Base-by-base conservation (phyloP, 2,888 invertebrate species). In the Helicoverpa assulta region DNA sequence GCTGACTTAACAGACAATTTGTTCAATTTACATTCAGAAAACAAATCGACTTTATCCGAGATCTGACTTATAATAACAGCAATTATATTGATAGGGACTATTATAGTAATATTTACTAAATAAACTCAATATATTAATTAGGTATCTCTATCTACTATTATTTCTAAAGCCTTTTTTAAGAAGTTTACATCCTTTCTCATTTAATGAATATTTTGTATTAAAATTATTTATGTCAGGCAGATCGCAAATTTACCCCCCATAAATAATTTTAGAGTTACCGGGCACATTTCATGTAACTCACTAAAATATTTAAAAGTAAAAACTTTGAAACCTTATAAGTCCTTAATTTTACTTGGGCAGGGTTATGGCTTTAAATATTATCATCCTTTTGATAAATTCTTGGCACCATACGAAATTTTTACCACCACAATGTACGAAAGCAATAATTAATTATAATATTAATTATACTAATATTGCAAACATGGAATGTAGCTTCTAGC, bases 61-160 rank as follows among this genome's bases (percentile, higher is more conserved):
- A 62, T 55, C 43, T 29, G 51, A 29, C 43, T 68, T 74, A 43
- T 0, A 26, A 26, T 26, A 37, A 19, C 21, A 26, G 40, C 58
- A 29, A 18, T 52, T 58, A 52, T 33, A 59, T 29, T 12, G n/a
- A 19, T 10, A 8, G 29, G 14, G 19, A 51, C 21, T 7, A 53
- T 50, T 18, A 29, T 19, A 29, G 14, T 19, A 53, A 53, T 53
- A 12, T 59, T 19, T 52, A 55, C 50, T 6, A 19, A 51, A 53
- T 52, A 50, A 70, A 70, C 33, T 61, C 2, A 77, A 53, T 57
- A 57, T 61, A 70, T 70, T n/a, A n/a, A 47, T n/a, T 47, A 47
- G 40, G 14, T 40, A 40, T 40, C 51, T 77, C 56, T 76, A 50
- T 61, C 1, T 26, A n/a, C 58, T 58, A 37, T 69, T 47, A 58